These are phyloP conservation scores for Cygnus atratus DNA, from an alignment of 2,113 vertebrate genomes.

Conservation along the genomic window DNA sequence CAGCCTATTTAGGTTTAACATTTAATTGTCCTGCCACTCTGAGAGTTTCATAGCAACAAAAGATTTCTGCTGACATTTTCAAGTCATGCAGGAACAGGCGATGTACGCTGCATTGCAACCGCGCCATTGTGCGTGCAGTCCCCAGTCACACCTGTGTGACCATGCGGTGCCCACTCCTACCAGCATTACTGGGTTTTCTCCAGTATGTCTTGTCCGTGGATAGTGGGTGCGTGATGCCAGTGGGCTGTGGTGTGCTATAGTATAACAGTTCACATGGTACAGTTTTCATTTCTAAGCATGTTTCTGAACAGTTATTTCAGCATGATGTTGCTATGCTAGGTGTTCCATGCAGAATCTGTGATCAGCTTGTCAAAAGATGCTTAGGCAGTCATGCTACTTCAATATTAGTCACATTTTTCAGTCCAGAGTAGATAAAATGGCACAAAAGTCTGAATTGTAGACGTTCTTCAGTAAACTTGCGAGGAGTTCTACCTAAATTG, in stretches of 20 bases:
- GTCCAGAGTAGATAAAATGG: rapidly evolving
- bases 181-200: neutral
- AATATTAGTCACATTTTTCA: neutral
- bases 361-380: neutral
- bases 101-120: neutral
- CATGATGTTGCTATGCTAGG: neutral
- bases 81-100: neutral
- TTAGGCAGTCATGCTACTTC: neutral
- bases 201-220: neutral
- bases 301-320: neutral
- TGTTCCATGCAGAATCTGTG: neutral
- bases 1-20: neutral
- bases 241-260: neutral
- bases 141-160: neutral
- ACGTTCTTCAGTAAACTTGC: neutral
- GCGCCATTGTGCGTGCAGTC: neutral
- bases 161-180: neutral
- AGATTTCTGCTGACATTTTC: neutral
- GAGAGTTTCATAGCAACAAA: neutral
- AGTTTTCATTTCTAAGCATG: neutral
- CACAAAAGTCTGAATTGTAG: neutral
- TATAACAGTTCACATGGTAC: neutral
- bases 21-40: neutral
- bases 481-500: neutral
- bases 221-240: neutral